Conservation (phyloP, 1,140 invertebrate genomes). For the Venturia canescens region DNA sequence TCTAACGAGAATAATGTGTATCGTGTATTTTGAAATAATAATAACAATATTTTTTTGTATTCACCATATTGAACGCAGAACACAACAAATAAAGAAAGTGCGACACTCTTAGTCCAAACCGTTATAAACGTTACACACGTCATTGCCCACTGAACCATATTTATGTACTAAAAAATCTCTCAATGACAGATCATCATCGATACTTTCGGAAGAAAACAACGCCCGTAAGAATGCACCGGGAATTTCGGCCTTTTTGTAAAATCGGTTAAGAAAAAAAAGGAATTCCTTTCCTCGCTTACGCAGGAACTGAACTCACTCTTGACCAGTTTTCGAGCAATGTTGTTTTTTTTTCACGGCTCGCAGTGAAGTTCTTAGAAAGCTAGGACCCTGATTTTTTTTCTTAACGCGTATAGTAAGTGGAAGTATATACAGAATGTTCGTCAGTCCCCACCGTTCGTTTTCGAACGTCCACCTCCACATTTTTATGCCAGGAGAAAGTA, state of each 20-base stretch:
- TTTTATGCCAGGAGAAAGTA: background rate
- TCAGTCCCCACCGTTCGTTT: conserved; percentile 4
- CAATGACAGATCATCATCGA: background rate
- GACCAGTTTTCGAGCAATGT: too few species aligned
- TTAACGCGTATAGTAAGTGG: too few species aligned
- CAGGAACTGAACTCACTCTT: background rate
- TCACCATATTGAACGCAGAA: background rate
- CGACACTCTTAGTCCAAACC: conserved; percentile 5
- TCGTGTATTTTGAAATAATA: background rate
- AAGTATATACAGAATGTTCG: background rate
- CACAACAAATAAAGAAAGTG: background rate
- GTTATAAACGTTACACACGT: background rate
- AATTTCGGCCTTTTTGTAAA: background rate
- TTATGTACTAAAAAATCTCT: background rate
- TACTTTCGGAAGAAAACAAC: background rate
- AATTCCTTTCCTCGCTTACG: background rate
- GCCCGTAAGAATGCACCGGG: background rate
- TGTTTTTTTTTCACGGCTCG: background rate
- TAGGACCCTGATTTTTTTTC: background rate
- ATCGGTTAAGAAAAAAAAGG: background rate
- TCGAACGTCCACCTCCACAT: background rate
- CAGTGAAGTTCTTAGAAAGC: background rate
- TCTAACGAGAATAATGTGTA: too few species aligned
- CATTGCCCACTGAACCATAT: background rate
- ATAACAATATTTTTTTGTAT: background rate